A percentile compares a stretch with the other conserved stretches of the same genome.
phyloP scores from a whole-genome alignment of 2,888 invertebrate genomes.

The Lobophora halterata region DNA sequence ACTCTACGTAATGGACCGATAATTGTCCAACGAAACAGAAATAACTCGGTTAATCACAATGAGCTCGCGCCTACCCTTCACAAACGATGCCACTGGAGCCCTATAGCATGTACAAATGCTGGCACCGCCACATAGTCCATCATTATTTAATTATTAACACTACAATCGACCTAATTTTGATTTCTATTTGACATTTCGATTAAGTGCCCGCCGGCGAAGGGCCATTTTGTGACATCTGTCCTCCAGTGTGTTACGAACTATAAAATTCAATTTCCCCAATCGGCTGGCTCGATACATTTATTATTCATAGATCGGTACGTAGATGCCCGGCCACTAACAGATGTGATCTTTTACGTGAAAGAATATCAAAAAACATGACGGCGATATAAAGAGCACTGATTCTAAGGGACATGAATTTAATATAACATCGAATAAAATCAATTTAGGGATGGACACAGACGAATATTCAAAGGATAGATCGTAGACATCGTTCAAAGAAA shows the following conservation, averaged over 20 bases:
- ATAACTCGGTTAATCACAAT: slow-evolving; percentile 77
- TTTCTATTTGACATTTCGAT: slow-evolving; percentile 80
- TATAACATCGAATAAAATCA: slow-evolving; percentile 58
- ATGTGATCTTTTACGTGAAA: slow-evolving; percentile 79
- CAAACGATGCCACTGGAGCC: slow-evolving; percentile 29
- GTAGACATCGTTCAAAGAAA: slow-evolving; percentile 39
- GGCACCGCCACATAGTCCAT: slow-evolving; percentile 48
- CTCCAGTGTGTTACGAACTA: slow-evolving; percentile 77
- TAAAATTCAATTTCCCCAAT: slow-evolving; percentile 81
- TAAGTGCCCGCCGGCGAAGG: slow-evolving; percentile 67
- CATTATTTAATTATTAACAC: slow-evolving; percentile 80
- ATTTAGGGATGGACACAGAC: slow-evolving; percentile 45
- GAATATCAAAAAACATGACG: slow-evolving; percentile 71
- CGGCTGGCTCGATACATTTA: slow-evolving; percentile 77
- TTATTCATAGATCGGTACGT: slow-evolving; percentile 78
- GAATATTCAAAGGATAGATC: slow-evolving; percentile 36
- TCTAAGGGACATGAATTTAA: slow-evolving; percentile 64
- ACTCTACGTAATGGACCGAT: slow-evolving; percentile 74
- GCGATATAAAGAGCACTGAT: slow-evolving; percentile 59
- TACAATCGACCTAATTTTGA: slow-evolving; percentile 80
- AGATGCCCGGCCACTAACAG: slow-evolving; percentile 76
- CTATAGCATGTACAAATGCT: slow-evolving; percentile 56
- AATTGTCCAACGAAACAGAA: slow-evolving; percentile 77
- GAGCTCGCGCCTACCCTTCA: slow-evolving; percentile 65
- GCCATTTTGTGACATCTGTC: slow-evolving; percentile 80